Percentiles rank a stretch among this genome's conserved stretches.
Evolutionary conservation across 1,140 invertebrate genomes (phyloP).

Genomic region (Drosophila nikananu): DNA sequence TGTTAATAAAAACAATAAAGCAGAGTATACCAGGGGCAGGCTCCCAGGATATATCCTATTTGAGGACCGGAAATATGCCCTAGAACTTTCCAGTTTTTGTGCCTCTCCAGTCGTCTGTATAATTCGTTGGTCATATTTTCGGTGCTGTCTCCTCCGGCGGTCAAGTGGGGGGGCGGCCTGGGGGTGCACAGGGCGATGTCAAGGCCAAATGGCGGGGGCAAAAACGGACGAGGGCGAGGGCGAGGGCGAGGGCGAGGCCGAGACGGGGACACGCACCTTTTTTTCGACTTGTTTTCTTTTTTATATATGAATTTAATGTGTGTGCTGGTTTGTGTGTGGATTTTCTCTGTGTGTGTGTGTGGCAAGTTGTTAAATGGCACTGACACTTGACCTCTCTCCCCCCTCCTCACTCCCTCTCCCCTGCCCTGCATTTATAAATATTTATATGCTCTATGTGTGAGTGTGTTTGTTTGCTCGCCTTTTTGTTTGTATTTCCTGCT

Average conservation of each 20-base stretch:
- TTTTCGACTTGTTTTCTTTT: constrained; percentile 14
- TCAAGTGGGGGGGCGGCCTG: neutral
- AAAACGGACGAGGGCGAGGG: constrained; percentile 23
- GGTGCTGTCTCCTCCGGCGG: neutral
- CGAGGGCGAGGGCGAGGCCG: constrained; percentile 25
- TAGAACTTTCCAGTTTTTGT: neutral
- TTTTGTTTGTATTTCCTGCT: constrained; percentile 32
- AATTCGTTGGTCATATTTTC: constrained; percentile 23
- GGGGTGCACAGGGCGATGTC: neutral
- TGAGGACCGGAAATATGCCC: neutral
- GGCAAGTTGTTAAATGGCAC: constrained; percentile 80
- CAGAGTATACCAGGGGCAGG: neutral
- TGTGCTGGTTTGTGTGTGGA: constrained; percentile 34
- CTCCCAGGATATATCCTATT: neutral
- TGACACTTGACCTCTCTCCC: constrained; percentile 59
- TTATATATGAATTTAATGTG: constrained; percentile 8
- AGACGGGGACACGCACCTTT: constrained; percentile 33
- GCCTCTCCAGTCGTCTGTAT: neutral
- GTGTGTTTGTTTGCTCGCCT: constrained; percentile 15
- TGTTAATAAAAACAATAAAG: too few relatives aligned
- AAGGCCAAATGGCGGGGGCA: constrained; percentile 29
- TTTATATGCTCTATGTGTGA: constrained; percentile 58
- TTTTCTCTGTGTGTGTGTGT: constrained; percentile 61
- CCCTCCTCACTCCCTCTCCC: too few relatives aligned
- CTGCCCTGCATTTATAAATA: constrained; percentile 62